Evolutionary conservation across 2,888 invertebrate species (phyloP), one percentile per base, ranked within the genome.

Genomic region (Hypercompe scribonia): DNA sequence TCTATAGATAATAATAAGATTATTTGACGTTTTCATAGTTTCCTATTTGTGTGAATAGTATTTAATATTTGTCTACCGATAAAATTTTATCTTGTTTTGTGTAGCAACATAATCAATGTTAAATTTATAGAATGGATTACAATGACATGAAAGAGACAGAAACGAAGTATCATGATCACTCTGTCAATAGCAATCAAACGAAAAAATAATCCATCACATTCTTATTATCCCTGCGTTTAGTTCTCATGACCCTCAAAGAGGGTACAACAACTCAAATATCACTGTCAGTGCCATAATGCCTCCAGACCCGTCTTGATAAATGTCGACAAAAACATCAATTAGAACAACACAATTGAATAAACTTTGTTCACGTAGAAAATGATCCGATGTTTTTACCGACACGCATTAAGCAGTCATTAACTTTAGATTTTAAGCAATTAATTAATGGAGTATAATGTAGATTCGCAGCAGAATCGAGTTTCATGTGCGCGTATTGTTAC

Each of bases 331-430:
- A 92, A 89, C 84, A 81, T 81, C 90, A 92, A 92, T 91, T 91
- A 91, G 86, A 90, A 90, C 89, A 90, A 90, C 90, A 90, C 89
- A 90, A 90, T 91, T 89, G 90, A 90, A 90, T 87, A 87, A 85
- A 84, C 84, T 79, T 78, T 80, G 82, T 82, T 82, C 81, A 68
- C 73, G 78, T 75, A 81, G 78, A 81, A 83, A 87, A 86, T 82
- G 84, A 86, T 86, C 81, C 81, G 69, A 74, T 86, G 83, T 85
- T 88, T 89, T 82, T 80, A 76, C 80, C 81, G 85, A 87, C 85
- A 87, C 89, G 90, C 89, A 90, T 90, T 90, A 89, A 89, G 89
- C 84, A 90, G 87, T 88, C 90, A 91, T 92, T 93, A 92, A 87
- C 86, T 83, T 83, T 81, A 85, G 86, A 86, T 89, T 87, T 85